These are phyloP conservation scores for Tylochromis polylepis DNA, from an alignment of 2,113 vertebrate genomes.

Conservation along the genomic window DNA sequence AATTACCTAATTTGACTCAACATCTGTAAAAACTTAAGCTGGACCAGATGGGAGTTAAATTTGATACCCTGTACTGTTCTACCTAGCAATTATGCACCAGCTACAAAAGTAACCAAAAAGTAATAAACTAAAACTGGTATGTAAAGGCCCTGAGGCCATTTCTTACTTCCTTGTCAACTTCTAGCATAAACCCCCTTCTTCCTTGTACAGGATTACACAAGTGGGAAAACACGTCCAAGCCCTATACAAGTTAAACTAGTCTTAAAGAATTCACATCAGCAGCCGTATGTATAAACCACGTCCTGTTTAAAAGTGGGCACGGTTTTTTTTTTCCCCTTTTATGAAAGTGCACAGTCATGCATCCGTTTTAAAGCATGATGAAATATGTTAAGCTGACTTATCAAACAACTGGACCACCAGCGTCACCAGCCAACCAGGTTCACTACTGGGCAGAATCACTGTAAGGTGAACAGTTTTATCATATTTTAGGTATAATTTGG, in stretches of 20 bases:
- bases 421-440: not conserved
- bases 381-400: not conserved
- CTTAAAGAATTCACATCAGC: not conserved
- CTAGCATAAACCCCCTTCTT: not conserved
- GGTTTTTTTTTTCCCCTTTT: not conserved
- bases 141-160: not conserved
- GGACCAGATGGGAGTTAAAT: not conserved
- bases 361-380: constrained; percentile 7
- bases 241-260: not conserved
- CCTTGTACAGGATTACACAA: not conserved
- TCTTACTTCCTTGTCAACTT: not conserved
- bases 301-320: not conserved
- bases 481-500: not conserved
- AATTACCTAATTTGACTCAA: not conserved
- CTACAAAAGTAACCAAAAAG: not conserved
- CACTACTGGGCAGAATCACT: not conserved
- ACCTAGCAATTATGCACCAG: not conserved
- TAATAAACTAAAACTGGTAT: not conserved
- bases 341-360: constrained; percentile 52
- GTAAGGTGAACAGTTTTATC: not conserved
- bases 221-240: not conserved
- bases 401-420: not conserved
- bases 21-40: not conserved
- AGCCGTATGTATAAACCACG: not conserved
- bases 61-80: not conserved